Percentiles rank a stretch among this genome's conserved stretches.
phyloP scores from a whole-genome alignment of 2,797 vertebrate species.

The Tauraco hartlaubi region DNA sequence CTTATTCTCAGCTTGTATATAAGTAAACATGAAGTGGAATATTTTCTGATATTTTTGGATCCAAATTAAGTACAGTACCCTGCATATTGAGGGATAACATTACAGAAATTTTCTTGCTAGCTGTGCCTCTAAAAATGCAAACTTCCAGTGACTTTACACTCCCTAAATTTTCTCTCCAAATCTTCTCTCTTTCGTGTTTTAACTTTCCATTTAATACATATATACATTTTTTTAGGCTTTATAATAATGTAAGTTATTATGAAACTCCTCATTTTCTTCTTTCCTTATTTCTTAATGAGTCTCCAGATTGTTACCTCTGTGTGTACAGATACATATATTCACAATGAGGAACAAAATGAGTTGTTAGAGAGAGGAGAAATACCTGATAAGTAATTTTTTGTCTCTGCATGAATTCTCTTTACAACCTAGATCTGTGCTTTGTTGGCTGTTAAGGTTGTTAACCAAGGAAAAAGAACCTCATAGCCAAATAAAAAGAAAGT shows the following conservation, averaged over 20 bases:
- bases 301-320: neutral
- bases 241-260: neutral
- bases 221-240: neutral
- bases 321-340: neutral
- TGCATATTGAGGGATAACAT: neutral
- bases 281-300: neutral
- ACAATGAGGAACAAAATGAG: neutral
- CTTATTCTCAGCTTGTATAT: neutral
- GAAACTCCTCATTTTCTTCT: neutral
- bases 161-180: neutral
- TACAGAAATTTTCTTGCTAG: neutral
- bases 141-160: neutral
- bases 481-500: neutral
- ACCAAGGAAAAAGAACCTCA: neutral
- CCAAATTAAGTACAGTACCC: too few relatives aligned
- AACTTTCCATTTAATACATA: neutral
- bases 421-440: neutral
- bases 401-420: neutral
- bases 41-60: neutral
- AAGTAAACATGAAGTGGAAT: neutral
- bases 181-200: neutral
- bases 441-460: neutral
- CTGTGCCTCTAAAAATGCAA: neutral
- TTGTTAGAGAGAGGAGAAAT: neutral
- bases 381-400: neutral